A percentile compares a stretch with the other conserved stretches of the same genome.
phyloP scores from a whole-genome alignment of 2,888 invertebrate species.

The Pasiphila rectangulata region DNA sequence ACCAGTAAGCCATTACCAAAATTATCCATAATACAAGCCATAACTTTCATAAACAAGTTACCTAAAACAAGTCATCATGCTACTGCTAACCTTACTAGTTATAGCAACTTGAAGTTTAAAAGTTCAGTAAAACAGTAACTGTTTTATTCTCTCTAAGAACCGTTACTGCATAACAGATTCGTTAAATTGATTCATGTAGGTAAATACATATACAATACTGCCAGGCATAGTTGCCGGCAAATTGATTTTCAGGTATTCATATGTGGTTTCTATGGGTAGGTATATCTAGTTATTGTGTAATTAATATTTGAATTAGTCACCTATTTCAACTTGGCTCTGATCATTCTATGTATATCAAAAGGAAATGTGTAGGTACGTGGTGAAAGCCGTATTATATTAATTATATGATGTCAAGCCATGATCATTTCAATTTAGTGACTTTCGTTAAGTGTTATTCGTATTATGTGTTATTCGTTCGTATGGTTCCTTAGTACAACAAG shows the following conservation, averaged over 20 bases:
- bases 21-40: conserved; percentile 17
- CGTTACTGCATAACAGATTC: no score
- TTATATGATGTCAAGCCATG: no score
- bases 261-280: not conserved
- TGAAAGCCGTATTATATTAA: no score
- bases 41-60: conserved; percentile 21
- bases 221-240: conserved; percentile 10
- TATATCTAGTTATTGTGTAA: not conserved
- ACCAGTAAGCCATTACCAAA: conserved; percentile 16
- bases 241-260: conserved; percentile 14
- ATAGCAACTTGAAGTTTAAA: conserved; percentile 10
- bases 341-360: no score
- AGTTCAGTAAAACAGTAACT: conserved; percentile 9
- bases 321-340: not conserved
- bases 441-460: no score
- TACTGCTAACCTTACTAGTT: no score
- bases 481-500: no score
- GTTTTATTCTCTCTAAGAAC: no score
- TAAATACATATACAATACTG: conserved; percentile 10
- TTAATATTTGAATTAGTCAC: not conserved
- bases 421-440: no score
- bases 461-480: no score
- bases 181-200: conserved; percentile 17
- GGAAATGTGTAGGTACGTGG: no score
- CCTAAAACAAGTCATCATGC: conserved; percentile 13